phyloP scores from a whole-genome alignment of 37 sponge, comb jelly and placozoan genomes.

The Theonella swinhoei region DNA sequence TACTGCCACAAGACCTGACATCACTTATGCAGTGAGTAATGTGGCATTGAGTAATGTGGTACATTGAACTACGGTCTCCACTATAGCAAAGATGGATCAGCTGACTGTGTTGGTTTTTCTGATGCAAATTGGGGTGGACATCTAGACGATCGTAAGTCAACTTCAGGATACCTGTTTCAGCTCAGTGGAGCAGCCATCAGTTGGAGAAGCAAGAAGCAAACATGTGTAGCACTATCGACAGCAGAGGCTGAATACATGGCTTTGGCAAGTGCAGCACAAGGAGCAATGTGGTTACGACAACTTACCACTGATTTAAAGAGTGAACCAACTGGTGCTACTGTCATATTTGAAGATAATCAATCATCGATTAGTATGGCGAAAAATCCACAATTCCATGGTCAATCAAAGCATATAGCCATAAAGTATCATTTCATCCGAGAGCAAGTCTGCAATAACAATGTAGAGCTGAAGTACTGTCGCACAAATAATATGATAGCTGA shows the following conservation, averaged over 20 bases:
- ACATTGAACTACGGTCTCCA: conserved; percentile 32
- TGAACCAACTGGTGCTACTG: conserved; percentile 31
- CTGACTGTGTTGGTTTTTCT: too few species aligned
- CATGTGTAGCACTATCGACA: conserved; percentile 31
- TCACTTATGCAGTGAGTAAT: conserved; percentile 36
- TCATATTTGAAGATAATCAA: conserved; percentile 64
- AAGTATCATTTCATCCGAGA: too few species aligned
- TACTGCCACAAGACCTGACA: conserved; percentile 41
- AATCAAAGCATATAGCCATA: too few species aligned
- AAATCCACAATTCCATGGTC: conserved; percentile 55
- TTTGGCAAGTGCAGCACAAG: conserved; percentile 51
- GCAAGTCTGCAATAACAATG: too few species aligned
- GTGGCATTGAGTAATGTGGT: conserved; percentile 23
- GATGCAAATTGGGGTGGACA: conserved; percentile 59
- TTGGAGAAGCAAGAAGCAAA: conserved; percentile 45
- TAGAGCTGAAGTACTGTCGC: too few species aligned
- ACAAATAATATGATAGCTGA: too few species aligned
- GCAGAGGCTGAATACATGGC: conserved; percentile 60
- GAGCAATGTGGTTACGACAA: conserved; percentile 44
- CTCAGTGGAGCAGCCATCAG: conserved; percentile 37
- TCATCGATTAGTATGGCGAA: conserved; percentile 43
- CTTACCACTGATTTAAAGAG: conserved; percentile 16
- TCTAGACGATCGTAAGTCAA: conserved; percentile 18
- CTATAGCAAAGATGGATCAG: conserved; percentile 3
- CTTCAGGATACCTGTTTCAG: conserved; percentile 42